Evolutionary conservation across 2,797 vertebrate genomes (phyloP).

Genomic region (Benthosema pterotum): DNA sequence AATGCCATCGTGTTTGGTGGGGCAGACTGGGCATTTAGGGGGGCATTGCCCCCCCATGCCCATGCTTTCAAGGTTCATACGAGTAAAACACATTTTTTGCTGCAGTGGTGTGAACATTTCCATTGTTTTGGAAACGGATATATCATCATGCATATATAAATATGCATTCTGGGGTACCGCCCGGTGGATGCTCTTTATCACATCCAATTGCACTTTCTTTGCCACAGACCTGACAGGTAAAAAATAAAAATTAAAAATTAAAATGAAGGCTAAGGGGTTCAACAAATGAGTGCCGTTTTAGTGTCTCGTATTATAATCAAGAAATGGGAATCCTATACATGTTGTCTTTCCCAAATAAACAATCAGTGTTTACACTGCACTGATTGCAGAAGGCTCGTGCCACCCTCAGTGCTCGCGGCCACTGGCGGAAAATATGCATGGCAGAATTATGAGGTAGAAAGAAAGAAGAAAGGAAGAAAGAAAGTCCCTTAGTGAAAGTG

Average conservation of each 20-base stretch:
- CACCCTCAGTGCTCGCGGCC: conserved; percentile 11
- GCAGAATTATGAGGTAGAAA: neutral
- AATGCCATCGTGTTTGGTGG: too few relatives aligned
- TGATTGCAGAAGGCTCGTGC: conserved; percentile 23
- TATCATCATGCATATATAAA: conserved; percentile 5
- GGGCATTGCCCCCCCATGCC: too few relatives aligned
- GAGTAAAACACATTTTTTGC: too few relatives aligned
- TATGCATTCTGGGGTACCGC: too few relatives aligned
- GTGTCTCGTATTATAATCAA: conserved; percentile 26
- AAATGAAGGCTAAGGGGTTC: too few relatives aligned
- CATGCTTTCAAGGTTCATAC: too few relatives aligned
- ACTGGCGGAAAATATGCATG: conserved; percentile 18
- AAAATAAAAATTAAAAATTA: too few relatives aligned
- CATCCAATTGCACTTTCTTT: neutral
- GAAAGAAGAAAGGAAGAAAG: neutral
- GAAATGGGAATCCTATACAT: conserved; percentile 11
- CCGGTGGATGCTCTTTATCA: neutral
- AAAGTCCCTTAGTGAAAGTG: conserved; percentile 21
- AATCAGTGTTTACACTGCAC: conserved; percentile 12
- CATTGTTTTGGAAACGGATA: conserved; percentile 26
- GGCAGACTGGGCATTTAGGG: too few relatives aligned
- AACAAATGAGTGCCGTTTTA: conserved; percentile 1
- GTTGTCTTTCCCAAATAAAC: conserved; percentile 5
- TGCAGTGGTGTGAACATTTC: too few relatives aligned
- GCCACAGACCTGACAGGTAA: conserved; percentile 1